Evolutionary conservation across 2,888 invertebrate species (phyloP).

Genomic region (Trachelus troglodyta): DNA sequence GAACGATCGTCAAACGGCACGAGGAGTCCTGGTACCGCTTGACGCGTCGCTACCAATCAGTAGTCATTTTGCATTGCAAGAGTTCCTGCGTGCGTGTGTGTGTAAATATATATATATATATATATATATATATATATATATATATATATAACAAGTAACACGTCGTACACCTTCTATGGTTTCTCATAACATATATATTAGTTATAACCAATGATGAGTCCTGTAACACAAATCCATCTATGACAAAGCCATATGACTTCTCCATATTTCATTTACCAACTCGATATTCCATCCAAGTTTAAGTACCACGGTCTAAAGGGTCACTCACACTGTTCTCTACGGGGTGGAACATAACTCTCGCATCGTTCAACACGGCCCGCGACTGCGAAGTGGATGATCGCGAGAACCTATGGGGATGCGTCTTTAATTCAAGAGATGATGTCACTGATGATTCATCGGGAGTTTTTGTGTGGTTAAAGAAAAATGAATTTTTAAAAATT

Average conservation of each 20-base stretch:
- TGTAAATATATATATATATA: too few species aligned
- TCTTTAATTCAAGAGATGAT: not conserved
- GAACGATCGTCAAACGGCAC: not conserved
- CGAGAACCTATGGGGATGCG: slow-evolving; percentile 5
- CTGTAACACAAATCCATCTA: not conserved
- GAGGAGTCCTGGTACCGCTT: not conserved
- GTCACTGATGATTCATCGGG: not conserved
- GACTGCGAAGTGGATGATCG: slow-evolving; percentile 17
- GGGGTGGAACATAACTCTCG: slow-evolving; percentile 29
- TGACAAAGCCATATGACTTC: not conserved
- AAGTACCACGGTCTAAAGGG: not conserved
- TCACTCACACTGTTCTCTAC: not conserved
- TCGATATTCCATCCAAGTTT: not conserved
- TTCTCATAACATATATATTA: not conserved
- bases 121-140: too few species aligned
- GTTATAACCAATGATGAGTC: not conserved
- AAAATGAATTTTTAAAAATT: too few species aligned
- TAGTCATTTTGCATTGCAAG: not conserved
- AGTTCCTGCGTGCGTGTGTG: not conserved
- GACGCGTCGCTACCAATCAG: not conserved
- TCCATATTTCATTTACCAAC: not conserved
- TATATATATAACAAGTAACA: not conserved
- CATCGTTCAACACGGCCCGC: slow-evolving; percentile 25
- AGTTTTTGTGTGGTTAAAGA: not conserved
- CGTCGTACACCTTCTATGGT: not conserved